Evolutionary conservation across 2,113 vertebrate genomes (phyloP).

Genomic region (Trematocara nigrifrons): DNA sequence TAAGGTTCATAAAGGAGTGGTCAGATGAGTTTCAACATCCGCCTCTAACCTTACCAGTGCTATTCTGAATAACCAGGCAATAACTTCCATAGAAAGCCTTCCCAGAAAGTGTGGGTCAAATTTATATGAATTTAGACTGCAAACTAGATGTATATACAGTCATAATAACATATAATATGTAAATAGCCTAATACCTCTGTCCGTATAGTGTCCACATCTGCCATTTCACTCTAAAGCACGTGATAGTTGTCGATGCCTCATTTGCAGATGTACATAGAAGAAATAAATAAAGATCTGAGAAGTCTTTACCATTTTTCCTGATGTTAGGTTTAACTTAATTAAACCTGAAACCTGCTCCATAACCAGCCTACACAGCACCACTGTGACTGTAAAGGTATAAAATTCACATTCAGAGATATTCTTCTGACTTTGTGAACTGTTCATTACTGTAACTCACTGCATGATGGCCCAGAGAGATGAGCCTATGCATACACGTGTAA

Average conservation of each 20-base stretch:
- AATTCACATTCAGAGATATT: neutral
- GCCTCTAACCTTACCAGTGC: neutral
- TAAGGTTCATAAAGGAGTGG: neutral
- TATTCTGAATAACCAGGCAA: neutral
- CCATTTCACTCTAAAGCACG: neutral
- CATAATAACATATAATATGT: neutral
- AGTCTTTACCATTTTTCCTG: neutral
- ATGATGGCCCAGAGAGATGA: neutral
- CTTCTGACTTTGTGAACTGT: neutral
- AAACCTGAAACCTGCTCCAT: neutral
- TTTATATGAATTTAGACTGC: neutral
- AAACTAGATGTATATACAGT: neutral
- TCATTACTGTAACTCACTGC: neutral
- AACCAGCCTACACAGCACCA: neutral
- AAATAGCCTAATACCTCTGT: neutral
- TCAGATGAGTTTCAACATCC: neutral
- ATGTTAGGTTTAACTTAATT: neutral
- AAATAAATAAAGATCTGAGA: neutral
- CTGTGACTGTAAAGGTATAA: neutral
- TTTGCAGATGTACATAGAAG: neutral
- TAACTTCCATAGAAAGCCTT: neutral
- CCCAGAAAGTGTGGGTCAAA: neutral
- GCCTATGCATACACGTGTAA: conserved; percentile 48
- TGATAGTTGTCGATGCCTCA: neutral
- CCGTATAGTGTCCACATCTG: neutral